phyloP scores from a whole-genome alignment of 1,140 invertebrate species.

The Artemia franciscana region DNA sequence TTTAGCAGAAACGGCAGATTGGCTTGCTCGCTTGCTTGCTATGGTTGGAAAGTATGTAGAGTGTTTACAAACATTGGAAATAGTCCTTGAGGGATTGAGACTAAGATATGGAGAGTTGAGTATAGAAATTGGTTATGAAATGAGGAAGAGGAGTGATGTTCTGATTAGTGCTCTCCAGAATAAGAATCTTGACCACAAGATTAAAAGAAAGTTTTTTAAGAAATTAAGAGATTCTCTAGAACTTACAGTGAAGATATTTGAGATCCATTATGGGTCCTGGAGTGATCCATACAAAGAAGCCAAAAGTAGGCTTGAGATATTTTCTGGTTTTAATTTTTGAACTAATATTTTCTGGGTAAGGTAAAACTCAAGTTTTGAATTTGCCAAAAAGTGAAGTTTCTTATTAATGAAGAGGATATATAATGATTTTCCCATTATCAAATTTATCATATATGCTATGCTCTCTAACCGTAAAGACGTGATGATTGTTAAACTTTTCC shows the following conservation, averaged over 20 bases:
- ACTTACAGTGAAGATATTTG: constrained; percentile 4
- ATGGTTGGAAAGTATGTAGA: constrained; percentile 23
- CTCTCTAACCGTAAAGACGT: too few relatives aligned
- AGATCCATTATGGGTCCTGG: constrained; percentile 8
- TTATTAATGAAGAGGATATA: too few relatives aligned
- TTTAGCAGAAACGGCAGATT: constrained; percentile 24
- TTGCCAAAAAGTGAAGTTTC: too few relatives aligned
- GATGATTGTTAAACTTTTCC: too few relatives aligned
- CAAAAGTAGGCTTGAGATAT: not conserved
- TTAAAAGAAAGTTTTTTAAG: not conserved
- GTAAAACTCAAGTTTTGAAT: too few relatives aligned
- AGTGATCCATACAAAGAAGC: constrained; percentile 4
- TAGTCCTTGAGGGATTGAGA: constrained; percentile 23
- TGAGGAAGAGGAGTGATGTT: constrained; percentile 24
- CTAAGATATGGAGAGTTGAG: constrained; percentile 28
- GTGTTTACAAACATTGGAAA: constrained; percentile 23
- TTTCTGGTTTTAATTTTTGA: not conserved
- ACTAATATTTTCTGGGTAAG: not conserved
- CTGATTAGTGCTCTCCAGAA: constrained; percentile 7
- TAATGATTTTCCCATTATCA: too few relatives aligned
- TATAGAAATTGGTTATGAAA: constrained; percentile 29
- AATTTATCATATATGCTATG: too few relatives aligned
- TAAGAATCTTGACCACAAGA: not conserved
- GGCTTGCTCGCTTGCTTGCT: constrained; percentile 26
- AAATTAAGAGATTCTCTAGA: constrained; percentile 4